Percentiles rank a stretch among this genome's conserved stretches.
phyloP scores from a whole-genome alignment of 2,113 vertebrate species.

The Dipodomys ordii region DNA sequence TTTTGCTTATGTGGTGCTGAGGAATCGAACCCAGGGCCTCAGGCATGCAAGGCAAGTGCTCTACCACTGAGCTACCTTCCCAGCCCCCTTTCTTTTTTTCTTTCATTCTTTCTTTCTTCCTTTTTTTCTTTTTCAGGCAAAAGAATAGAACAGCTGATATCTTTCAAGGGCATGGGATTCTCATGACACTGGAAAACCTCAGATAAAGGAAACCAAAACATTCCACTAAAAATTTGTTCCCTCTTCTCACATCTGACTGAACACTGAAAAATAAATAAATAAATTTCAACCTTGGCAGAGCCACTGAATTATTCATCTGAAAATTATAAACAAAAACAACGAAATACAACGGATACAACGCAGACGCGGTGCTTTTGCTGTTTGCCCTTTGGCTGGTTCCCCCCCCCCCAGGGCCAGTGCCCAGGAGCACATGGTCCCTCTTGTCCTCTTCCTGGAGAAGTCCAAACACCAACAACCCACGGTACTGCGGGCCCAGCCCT shows the following conservation, averaged over 20 bases:
- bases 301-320: conserved; percentile 82
- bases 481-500: background rate
- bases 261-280: conserved; percentile 76
- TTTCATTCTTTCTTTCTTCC: too few relatives aligned
- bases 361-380: background rate
- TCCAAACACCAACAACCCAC: fast-evolving
- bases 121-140: background rate
- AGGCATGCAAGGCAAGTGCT: too few relatives aligned
- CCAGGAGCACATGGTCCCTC: fast-evolving
- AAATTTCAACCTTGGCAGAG: conserved; percentile 80
- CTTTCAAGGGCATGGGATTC: conserved; percentile 71
- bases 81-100: too few relatives aligned
- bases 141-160: conserved; percentile 55
- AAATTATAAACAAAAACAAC: conserved; percentile 69
- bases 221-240: conserved; percentile 82
- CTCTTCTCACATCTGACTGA: conserved; percentile 81
- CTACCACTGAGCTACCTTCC: too few relatives aligned
- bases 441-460: background rate
- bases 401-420: background rate
- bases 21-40: too few relatives aligned
- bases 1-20: too few relatives aligned
- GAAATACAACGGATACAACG: background rate
- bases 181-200: conserved; percentile 62
- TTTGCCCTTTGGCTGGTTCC: background rate
- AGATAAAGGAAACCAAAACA: conserved; percentile 82